phyloP scores from a whole-genome alignment of 2,888 invertebrate genomes.

The Drosophila vallismaia region DNA sequence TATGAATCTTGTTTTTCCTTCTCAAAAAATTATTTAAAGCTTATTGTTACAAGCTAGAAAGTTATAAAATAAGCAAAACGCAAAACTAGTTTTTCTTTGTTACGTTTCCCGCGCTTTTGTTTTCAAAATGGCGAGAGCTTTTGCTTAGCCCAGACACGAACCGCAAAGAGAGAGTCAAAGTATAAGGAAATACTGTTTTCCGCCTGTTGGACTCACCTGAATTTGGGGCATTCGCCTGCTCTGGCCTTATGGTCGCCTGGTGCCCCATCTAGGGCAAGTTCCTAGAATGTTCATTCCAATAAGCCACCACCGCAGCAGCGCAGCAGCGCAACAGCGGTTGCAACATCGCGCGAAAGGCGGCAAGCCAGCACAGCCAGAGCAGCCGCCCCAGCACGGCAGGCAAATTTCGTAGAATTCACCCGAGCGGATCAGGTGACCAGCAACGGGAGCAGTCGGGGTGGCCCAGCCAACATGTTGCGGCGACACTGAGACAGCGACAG shows the following conservation, averaged over 20 bases:
- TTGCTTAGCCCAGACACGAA: conserved; percentile 50
- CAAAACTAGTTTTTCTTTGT: neutral
- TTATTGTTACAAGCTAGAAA: neutral
- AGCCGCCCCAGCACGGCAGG: conserved; percentile 31
- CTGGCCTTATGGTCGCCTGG: conserved; percentile 70
- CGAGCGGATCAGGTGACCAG: conserved; percentile 82
- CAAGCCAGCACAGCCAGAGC: conserved; percentile 34
- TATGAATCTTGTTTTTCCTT: no score
- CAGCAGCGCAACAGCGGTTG: conserved; percentile 42
- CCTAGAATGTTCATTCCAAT: conserved; percentile 83
- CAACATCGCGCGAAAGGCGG: conserved; percentile 60
- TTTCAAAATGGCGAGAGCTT: neutral
- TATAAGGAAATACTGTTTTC: neutral
- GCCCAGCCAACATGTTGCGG: conserved; percentile 64
- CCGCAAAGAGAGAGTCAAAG: conserved; percentile 29
- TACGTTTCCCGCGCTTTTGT: neutral
- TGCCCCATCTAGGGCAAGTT: conserved; percentile 83
- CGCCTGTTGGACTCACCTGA: neutral
- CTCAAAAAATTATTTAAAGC: neutral
- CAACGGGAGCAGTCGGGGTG: neutral
- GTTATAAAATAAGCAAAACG: neutral
- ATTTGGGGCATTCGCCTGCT: conserved; percentile 69
- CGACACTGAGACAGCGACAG: conserved; percentile 55
- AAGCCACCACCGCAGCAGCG: conserved; percentile 54
- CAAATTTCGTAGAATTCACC: conserved; percentile 84